Conservation (phyloP, 2,113 vertebrate species). For the Plecturocebus donacophilus region DNA sequence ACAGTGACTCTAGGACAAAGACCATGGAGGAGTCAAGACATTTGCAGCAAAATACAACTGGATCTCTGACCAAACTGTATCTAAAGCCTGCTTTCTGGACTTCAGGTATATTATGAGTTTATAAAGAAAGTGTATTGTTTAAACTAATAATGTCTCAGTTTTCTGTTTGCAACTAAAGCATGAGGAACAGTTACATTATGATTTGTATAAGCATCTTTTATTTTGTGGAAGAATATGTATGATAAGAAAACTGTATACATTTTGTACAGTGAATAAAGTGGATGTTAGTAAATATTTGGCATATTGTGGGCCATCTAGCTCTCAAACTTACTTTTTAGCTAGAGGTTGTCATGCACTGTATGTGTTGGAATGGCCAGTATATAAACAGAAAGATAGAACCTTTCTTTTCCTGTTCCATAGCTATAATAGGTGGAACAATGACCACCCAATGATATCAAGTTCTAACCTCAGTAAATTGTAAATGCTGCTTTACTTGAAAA, state of each 20-base stretch:
- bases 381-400: not conserved
- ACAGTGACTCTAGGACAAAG: not conserved
- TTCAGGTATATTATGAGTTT: not conserved
- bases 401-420: not conserved
- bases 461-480: not conserved
- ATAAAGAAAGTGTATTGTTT: not conserved
- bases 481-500: not conserved
- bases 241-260: not conserved
- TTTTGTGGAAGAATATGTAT: not conserved
- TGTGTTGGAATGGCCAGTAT: fast-evolving
- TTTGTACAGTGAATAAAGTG: not conserved
- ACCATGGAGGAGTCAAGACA: not conserved
- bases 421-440: not conserved
- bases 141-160: not conserved
- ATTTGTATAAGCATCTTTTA: not conserved
- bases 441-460: not conserved
- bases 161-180: not conserved
- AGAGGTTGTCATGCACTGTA: not conserved
- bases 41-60: not conserved
- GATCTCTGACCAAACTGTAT: not conserved
- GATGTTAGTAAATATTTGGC: not conserved
- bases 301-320: not conserved
- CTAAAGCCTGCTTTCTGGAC: not conserved
- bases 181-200: not conserved
- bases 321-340: not conserved